Conservation (phyloP, 2,113 vertebrate genomes). For the Callionymus lyra region DNA sequence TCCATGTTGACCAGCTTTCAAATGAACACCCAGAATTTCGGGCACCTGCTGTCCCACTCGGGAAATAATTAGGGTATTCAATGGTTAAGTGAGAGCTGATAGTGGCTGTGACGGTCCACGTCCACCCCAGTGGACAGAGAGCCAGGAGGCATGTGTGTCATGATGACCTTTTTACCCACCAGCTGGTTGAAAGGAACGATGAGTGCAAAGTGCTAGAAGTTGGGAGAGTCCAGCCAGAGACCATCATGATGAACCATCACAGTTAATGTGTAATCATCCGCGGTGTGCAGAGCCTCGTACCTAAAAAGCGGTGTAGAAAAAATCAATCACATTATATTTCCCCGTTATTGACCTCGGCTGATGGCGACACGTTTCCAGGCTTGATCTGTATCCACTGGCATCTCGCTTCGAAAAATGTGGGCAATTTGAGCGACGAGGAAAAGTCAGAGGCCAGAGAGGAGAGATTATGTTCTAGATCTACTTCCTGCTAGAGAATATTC, state of each 20-base stretch:
- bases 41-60: slow-evolving; percentile 26
- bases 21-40: slow-evolving; percentile 25
- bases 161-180: slow-evolving; percentile 51
- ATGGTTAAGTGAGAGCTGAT: not conserved
- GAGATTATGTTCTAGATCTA: slow-evolving; percentile 52
- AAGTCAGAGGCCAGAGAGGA: slow-evolving; percentile 53
- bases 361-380: slow-evolving; percentile 63
- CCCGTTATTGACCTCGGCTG: slow-evolving; percentile 65
- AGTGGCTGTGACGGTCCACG: not conserved
- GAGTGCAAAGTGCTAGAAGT: slow-evolving; percentile 41
- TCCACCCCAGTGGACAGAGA: slow-evolving; percentile 27
- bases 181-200: slow-evolving; percentile 53
- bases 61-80: slow-evolving; percentile 51
- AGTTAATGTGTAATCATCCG: slow-evolving; percentile 65
- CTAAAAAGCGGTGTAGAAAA: slow-evolving; percentile 51
- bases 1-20: slow-evolving; percentile 42
- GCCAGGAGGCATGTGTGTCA: slow-evolving; percentile 46
- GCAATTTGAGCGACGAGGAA: slow-evolving; percentile 62
- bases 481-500: slow-evolving; percentile 43
- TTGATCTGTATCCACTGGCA: slow-evolving; percentile 65
- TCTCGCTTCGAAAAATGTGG: slow-evolving; percentile 60
- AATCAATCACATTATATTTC: slow-evolving; percentile 69
- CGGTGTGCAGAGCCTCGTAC: slow-evolving; percentile 38
- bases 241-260: slow-evolving; percentile 67
- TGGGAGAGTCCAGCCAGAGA: slow-evolving; percentile 47